Evolutionary conservation across 2,113 vertebrate genomes (phyloP).

Genomic region (Chlorodrepanis virens): DNA sequence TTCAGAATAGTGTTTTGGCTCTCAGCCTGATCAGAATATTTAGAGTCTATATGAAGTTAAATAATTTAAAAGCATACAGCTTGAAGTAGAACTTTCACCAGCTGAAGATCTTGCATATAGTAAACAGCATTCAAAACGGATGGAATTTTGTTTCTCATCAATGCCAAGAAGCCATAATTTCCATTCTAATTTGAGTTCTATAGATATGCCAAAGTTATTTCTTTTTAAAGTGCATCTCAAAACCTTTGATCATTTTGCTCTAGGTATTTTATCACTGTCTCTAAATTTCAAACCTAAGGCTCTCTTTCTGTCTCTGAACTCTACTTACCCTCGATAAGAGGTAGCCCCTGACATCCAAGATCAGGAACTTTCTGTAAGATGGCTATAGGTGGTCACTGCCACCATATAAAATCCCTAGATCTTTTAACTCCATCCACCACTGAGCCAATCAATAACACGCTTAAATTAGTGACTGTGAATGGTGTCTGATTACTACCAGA

Average conservation of each 20-base stretch:
- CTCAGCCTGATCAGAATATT: neutral
- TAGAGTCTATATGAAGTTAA: neutral
- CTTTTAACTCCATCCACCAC: neutral
- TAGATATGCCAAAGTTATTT: neutral
- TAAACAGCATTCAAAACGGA: neutral
- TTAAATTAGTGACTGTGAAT: neutral
- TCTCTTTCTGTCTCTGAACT: neutral
- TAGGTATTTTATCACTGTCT: neutral
- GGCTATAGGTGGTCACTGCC: neutral
- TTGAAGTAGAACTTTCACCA: neutral
- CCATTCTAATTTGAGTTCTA: neutral
- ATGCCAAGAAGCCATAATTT: neutral
- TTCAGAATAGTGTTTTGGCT: neutral
- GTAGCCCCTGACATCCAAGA: neutral
- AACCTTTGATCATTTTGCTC: neutral
- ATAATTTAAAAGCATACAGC: neutral
- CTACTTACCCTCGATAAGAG: neutral
- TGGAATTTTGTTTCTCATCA: neutral
- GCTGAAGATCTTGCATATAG: neutral
- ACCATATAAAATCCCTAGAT: neutral
- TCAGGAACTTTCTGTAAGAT: neutral
- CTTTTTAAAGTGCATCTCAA: neutral
- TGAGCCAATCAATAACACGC: neutral
- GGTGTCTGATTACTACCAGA: neutral
- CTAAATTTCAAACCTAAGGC: neutral